Evolutionary conservation across 2,113 vertebrate species (phyloP), one percentile per base, ranked within the genome.

Genomic region (Pterocles gutturalis): DNA sequence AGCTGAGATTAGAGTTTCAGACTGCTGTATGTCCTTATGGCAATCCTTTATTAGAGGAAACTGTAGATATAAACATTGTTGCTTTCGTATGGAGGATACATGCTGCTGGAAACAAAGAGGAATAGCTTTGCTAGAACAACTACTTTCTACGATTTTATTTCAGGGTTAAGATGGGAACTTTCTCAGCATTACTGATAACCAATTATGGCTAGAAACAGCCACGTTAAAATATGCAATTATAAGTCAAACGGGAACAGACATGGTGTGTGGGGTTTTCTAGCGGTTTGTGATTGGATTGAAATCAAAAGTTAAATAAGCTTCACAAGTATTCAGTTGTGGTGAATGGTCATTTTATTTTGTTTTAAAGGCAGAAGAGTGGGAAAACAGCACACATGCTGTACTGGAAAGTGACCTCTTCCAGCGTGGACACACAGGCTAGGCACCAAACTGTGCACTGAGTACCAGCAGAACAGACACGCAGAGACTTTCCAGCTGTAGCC

Each of bases 341-440:
- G 41, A 69, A 33, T 2, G 1, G n/a, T 76, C 2, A 0, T 91
- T 89, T 66, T 31, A 15, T 15, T 58, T 71, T 72, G 45, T 67
- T 53, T 65, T 58, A 55, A 88, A 80, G 82, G 41, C 46, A 77
- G 24, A 38, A 17, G 16, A 17, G 51, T 80, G 80, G 75, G 70
- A 78, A 61, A 60, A 28, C 9, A 18, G 71, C 21, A 34, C 2
- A 3, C 20, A 12, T 34, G 22, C 58, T 61, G 62, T 45, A 18
- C 31, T 71, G 67, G 11, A 61, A 5, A 72, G 54, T 38, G 72
- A 67, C 83, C 13, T 0, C 34, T 88, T 45, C n/a, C 31, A 33
- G n/a, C 3, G 1, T 20, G 72, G 61, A 4, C 17, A 4, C 16
- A 0, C 5, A 7, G 38, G 1, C 34, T 18, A 8, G 51, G 51